These are phyloP conservation scores for Empis livida DNA, from an alignment of 2,888 invertebrate species.

Conservation along the genomic window DNA sequence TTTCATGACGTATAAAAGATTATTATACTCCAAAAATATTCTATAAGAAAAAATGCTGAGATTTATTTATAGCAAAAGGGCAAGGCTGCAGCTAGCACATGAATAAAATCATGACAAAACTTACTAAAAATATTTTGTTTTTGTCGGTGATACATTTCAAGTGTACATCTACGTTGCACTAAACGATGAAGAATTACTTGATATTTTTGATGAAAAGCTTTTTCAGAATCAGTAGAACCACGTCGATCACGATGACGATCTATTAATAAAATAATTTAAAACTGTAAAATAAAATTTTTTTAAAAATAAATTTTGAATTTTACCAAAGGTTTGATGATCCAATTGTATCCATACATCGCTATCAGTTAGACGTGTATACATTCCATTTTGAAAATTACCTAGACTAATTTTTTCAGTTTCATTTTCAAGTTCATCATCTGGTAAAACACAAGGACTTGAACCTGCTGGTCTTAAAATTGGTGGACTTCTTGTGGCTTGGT, in stretches of 20 bases:
- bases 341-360: constrained; percentile 53
- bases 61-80: no score
- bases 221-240: constrained; percentile 68
- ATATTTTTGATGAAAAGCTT: constrained; percentile 72
- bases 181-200: constrained; percentile 79
- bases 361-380: constrained; percentile 67
- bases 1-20: no score
- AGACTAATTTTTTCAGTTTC: constrained; percentile 52
- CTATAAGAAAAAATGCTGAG: no score
- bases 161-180: constrained; percentile 78
- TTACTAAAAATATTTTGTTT: constrained; percentile 74
- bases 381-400: constrained; percentile 56
- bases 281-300: not conserved
- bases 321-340: constrained; percentile 34
- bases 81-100: no score
- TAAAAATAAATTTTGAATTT: constrained; percentile 1
- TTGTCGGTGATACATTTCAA: constrained; percentile 79
- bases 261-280: constrained; percentile 8
- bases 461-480: constrained; percentile 51
- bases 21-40: no score
- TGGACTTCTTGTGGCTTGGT: constrained; percentile 58
- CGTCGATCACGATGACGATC: constrained; percentile 37
- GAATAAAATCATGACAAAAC: constrained; percentile 19
- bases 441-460: constrained; percentile 53
- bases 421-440: constrained; percentile 21